A percentile compares a stretch with the other conserved stretches of the same genome.
These are phyloP conservation scores for Teinopalpus imperialis DNA, from an alignment of 2,888 invertebrate genomes.

Conservation along the genomic window DNA sequence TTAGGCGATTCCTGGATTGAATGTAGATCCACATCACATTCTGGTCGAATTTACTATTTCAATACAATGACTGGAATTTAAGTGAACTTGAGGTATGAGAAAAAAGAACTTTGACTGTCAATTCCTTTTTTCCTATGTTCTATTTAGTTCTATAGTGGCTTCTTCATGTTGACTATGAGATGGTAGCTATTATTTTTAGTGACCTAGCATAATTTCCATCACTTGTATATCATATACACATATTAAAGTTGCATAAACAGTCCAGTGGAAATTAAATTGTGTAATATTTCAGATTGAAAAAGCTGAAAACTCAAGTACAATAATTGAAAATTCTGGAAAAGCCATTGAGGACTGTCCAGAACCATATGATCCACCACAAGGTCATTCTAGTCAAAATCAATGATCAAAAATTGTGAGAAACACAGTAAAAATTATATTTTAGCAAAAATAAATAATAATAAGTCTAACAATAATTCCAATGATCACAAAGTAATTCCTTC, in stretches of 20 bases:
- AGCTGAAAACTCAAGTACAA: constrained; percentile 40
- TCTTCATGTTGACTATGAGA: too few species aligned
- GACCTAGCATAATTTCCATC: too few species aligned
- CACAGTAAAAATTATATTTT: too few species aligned
- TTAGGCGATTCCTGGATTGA: constrained; percentile 54
- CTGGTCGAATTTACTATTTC: constrained; percentile 57
- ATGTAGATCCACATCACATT: constrained; percentile 53
- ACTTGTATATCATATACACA: too few species aligned
- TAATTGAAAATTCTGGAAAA: constrained; percentile 31
- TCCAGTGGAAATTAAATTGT: too few species aligned
- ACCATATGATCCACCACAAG: constrained; percentile 48
- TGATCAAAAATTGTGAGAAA: not conserved
- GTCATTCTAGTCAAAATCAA: constrained; percentile 19
- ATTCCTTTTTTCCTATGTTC: too few species aligned
- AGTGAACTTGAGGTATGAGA: constrained; percentile 51
- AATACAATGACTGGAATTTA: constrained; percentile 64
- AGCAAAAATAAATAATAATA: constrained; percentile 35
- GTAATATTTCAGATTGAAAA: constrained; percentile 54
- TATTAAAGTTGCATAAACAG: too few species aligned
- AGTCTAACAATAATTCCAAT: constrained; percentile 38
- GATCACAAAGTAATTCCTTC: not conserved
- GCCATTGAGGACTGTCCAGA: constrained; percentile 45
- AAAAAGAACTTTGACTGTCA: too few species aligned
- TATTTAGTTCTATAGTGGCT: too few species aligned
- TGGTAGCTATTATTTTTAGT: too few species aligned